phyloP scores from a whole-genome alignment of 2,797 vertebrate genomes.

The Cygnus olor region DNA sequence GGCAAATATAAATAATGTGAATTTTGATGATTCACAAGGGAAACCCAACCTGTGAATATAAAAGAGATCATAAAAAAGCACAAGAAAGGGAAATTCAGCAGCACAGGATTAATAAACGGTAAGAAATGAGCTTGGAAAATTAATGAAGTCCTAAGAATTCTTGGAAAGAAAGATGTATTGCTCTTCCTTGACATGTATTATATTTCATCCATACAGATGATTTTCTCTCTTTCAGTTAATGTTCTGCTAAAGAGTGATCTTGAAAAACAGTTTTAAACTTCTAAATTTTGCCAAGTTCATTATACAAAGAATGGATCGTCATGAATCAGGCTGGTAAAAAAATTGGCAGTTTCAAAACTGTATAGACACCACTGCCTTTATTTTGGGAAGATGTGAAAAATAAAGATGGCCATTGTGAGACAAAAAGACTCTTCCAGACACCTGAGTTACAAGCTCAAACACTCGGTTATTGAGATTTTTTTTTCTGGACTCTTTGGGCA shows the following conservation, averaged over 20 bases:
- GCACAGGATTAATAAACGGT: slow-evolving; percentile 24
- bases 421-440: not conserved
- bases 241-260: not conserved
- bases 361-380: not conserved
- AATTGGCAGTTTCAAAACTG: not conserved
- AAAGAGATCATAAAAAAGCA: not conserved
- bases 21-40: slow-evolving; percentile 20
- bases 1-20: slow-evolving; percentile 15
- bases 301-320: not conserved
- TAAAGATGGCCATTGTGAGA: not conserved
- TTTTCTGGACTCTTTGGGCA: not conserved
- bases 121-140: slow-evolving; percentile 44
- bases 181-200: not conserved
- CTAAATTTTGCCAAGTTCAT: not conserved
- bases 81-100: slow-evolving; percentile 3
- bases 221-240: not conserved
- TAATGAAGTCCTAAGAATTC: slow-evolving; percentile 47
- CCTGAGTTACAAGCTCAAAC: not conserved
- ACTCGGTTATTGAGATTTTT: not conserved
- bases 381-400: not conserved
- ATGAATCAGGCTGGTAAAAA: not conserved
- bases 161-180: slow-evolving; percentile 26
- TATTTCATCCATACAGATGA: not conserved
- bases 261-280: not conserved
- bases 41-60: not conserved